phyloP scores from a whole-genome alignment of 1,140 invertebrate species.

The Danaus plexippus region DNA sequence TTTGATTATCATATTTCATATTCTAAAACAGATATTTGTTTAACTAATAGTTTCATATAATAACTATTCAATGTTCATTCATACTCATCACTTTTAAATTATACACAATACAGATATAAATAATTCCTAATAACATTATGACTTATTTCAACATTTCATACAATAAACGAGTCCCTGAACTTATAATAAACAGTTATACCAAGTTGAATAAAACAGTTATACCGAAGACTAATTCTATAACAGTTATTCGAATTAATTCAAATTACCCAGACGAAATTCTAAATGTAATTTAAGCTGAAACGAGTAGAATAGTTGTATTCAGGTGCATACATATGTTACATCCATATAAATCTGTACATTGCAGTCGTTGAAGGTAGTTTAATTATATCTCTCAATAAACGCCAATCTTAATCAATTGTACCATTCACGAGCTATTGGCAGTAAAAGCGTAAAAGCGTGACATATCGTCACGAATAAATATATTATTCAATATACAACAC shows the following conservation, averaged over 20 bases:
- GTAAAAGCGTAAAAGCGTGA: too few species aligned
- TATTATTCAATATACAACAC: too few species aligned
- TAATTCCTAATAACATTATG: too few species aligned
- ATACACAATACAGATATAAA: too few species aligned
- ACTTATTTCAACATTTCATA: too few species aligned
- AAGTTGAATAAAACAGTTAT: conserved; percentile 10
- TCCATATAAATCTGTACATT: neutral
- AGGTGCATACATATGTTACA: conserved; percentile 14
- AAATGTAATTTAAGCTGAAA: conserved; percentile 18
- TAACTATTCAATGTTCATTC: too few species aligned
- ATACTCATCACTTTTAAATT: too few species aligned
- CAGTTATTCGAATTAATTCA: conserved; percentile 22
- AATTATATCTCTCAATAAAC: neutral
- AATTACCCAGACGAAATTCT: conserved; percentile 18
- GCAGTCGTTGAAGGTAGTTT: neutral
- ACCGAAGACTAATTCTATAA: conserved; percentile 14
- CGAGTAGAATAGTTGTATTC: conserved; percentile 11
- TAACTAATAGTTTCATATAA: too few species aligned
- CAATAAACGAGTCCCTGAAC: conserved; percentile 6
- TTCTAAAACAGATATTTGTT: too few species aligned
- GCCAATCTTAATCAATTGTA: neutral
- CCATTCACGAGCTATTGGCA: too few species aligned
- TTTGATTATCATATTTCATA: too few species aligned
- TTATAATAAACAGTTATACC: conserved; percentile 1
- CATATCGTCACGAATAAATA: too few species aligned